phyloP scores from a whole-genome alignment of 2,888 invertebrate genomes.

The Elaeidobius kamerunicus region DNA sequence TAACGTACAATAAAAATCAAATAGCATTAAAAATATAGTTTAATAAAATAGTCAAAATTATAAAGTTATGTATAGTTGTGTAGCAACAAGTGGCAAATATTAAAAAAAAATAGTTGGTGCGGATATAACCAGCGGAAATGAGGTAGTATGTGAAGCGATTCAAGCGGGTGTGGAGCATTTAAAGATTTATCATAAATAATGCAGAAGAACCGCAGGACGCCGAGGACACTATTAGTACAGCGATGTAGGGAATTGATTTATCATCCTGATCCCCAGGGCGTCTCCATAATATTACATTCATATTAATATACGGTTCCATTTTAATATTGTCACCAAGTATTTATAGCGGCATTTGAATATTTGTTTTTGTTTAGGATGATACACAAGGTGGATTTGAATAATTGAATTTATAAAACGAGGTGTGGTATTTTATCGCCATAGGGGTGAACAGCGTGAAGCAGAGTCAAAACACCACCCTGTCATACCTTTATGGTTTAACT shows the following conservation, averaged over 20 bases:
- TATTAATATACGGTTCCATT: slow-evolving; percentile 50
- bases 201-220: slow-evolving; percentile 44
- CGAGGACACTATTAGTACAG: slow-evolving; percentile 50
- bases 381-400: slow-evolving; percentile 43
- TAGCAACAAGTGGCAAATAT: too few relatives aligned
- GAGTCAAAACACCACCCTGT: slow-evolving; percentile 7
- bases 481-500: too few relatives aligned
- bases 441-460: slow-evolving; percentile 32
- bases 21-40: background rate
- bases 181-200: slow-evolving; percentile 50
- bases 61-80: too few relatives aligned
- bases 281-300: slow-evolving; percentile 47
- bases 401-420: slow-evolving; percentile 49
- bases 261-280: slow-evolving; percentile 47
- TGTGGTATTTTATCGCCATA: slow-evolving; percentile 43
- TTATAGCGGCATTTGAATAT: slow-evolving; percentile 50
- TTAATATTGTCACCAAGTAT: slow-evolving; percentile 53
- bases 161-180: slow-evolving; percentile 43
- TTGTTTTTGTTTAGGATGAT: slow-evolving; percentile 44
- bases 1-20: too few relatives aligned
- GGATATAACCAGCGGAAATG: slow-evolving; percentile 5
- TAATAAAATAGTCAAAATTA: too few relatives aligned
- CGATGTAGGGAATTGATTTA: slow-evolving; percentile 52
- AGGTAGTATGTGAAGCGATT: slow-evolving; percentile 25
- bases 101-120: slow-evolving; percentile 10